These are phyloP conservation scores for Enteromius argenteus DNA, from an alignment of 2,797 vertebrate genomes.

Conservation along the genomic window DNA sequence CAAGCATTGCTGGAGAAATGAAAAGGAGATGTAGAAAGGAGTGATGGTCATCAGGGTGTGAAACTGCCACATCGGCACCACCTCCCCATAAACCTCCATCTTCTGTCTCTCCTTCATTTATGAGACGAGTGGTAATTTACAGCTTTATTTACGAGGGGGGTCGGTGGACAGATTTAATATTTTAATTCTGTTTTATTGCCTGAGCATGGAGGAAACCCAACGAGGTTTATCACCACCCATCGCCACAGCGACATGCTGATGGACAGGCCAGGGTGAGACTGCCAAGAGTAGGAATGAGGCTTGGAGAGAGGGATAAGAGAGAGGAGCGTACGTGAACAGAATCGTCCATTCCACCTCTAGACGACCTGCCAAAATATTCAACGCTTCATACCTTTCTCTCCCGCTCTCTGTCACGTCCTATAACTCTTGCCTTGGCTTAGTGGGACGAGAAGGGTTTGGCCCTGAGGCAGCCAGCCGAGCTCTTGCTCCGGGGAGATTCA, in stretches of 20 bases:
- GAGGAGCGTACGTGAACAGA: conserved; percentile 39
- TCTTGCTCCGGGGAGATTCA: conserved; percentile 79
- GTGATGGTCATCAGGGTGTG: conserved; percentile 53
- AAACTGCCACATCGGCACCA: conserved; percentile 53
- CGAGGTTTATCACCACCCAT: conserved; percentile 74
- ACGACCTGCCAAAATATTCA: conserved; percentile 50
- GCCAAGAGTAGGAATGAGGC: conserved; percentile 60
- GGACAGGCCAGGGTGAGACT: conserved; percentile 54
- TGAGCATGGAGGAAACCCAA: conserved; percentile 72
- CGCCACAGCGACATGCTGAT: conserved; percentile 61
- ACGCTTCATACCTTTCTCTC: conserved; percentile 42
- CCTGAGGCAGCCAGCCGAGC: conserved; percentile 72
- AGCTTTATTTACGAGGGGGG: conserved; percentile 82
- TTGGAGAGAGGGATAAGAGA: conserved; percentile 32
- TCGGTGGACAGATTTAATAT: conserved; percentile 85
- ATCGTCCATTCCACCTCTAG: conserved; percentile 65
- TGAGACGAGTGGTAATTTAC: conserved; percentile 78
- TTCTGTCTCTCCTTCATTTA: conserved; percentile 78
- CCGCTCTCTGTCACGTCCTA: conserved; percentile 55
- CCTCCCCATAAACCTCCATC: conserved; percentile 72
- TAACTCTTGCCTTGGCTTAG: conserved; percentile 67
- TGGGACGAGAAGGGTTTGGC: conserved; percentile 62
- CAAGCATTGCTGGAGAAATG: conserved; percentile 41
- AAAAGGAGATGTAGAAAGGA: conserved; percentile 39
- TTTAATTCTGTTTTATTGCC: conserved; percentile 85